Evolutionary conservation across 37 sponge, comb jelly and placozoan genomes (phyloP), one percentile per base, ranked within the genome.

Genomic region (Spongia lamella): DNA sequence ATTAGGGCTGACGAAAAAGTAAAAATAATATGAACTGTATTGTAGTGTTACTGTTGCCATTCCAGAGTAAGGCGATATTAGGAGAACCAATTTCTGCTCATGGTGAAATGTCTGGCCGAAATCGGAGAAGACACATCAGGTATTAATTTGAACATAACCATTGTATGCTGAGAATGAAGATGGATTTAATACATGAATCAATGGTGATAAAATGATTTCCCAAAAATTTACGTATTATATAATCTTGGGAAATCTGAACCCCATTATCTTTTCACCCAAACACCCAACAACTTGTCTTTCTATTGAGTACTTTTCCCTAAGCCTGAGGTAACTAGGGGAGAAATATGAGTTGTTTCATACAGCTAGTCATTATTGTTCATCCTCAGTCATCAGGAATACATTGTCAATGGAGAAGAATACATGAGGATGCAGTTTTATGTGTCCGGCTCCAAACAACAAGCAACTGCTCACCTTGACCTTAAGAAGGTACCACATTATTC

Each of bases 341-440:
- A n/a, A n/a, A n/a, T n/a, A n/a, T n/a, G n/a, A n/a, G n/a, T n/a
- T n/a, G n/a, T n/a, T n/a, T n/a, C n/a, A n/a, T n/a, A n/a, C n/a
- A n/a, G n/a, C n/a, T n/a, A n/a, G n/a, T n/a, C n/a, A n/a, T n/a
- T n/a, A n/a, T n/a, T n/a, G n/a, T n/a, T n/a, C n/a, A n/a, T 43
- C 5, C 47, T 13, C 24, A 92, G 92, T 49, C 73, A 81, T 38
- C 87, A 83, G 32, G 84, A 87, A 81, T 92, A 92, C 62, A 60
- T 84, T 55, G 92, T 87, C 16, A 83, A 87, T 51, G 74, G 74
- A 6, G 78, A 64, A 37, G 54, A 43, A 7, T 76, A 92, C 53
- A 86, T 92, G 88, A 74, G 88, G 32, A 66, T 92, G 40, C 72
- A 86, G 58, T 92, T 92, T 73, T 84, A 83, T 79, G 84, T 92